Evolutionary conservation across 1,140 invertebrate species (phyloP), one percentile per base, ranked within the genome.

Genomic region (Bombus sibiricus): DNA sequence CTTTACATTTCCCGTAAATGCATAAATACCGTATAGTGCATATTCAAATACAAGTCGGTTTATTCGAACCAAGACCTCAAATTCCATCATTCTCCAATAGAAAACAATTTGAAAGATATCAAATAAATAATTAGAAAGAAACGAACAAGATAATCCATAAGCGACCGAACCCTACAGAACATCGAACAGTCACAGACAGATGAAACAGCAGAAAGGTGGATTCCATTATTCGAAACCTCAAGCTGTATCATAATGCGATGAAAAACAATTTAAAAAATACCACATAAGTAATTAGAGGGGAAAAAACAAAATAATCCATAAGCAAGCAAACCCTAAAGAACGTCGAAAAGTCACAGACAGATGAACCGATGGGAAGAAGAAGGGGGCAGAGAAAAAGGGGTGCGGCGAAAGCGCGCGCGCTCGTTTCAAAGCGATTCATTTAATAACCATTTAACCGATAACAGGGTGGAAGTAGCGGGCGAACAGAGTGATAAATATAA

Each of bases 361-460:
- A 68, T 25, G 28, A 32, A 18, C 71, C 41, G 15, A 12, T 28
- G 12, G 69, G 53, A 80, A 34, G 62, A 72, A 59, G 53, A n/a
- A 34, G 5, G 6, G 34, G 4, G 59, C 12, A 62, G 6, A 34
- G 15, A 32, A 15, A 34, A 43, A 10, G 25, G 41, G 34, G 15
- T 25, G 59, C 64, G 28, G 9, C 18, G 75, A 72, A 47, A 34
- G 13, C 15, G 64, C 39, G 74, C n/a, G 53, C 37, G 68, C 53
- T 80, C 83, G 53, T 73, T 85, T 72, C 37, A 73, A 72, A 85
- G 57, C 83, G 68, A 85, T 85, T 85, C 83, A 53, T 85, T 85
- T 85, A 80, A 85, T 85, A 85, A 85, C 76, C 77, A 80, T 85
- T 85, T 85, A 80, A 85, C 76, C 83, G 83, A 85, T 80, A 85